Conservation (phyloP, 1,140 invertebrate species). For the Psilanteris sp. region DNA sequence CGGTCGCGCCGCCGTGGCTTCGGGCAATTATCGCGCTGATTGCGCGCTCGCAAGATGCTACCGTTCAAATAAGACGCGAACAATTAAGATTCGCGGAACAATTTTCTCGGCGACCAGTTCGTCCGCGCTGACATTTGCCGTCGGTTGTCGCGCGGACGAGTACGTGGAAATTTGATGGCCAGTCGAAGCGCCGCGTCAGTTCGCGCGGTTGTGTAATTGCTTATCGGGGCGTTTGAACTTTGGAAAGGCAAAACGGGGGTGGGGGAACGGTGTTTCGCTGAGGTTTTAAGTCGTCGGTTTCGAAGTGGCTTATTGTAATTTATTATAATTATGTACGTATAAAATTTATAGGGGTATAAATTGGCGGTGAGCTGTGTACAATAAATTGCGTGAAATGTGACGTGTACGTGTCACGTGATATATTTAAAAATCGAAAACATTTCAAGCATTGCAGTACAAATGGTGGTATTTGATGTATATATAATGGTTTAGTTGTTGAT, state of each 20-base stretch:
- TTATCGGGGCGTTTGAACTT: not conserved
- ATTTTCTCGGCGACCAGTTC: not conserved
- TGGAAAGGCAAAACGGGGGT: not conserved
- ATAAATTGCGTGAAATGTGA: too few species aligned
- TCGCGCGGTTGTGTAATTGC: constrained; percentile 10
- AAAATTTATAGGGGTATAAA: too few species aligned
- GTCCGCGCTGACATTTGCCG: constrained; percentile 14
- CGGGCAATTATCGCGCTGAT: constrained; percentile 10
- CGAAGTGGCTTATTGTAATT: too few species aligned
- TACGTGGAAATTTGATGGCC: constrained; percentile 9
- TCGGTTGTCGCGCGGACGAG: not conserved
- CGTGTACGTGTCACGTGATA: too few species aligned
- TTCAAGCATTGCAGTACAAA: too few species aligned
- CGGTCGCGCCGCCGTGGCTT: not conserved
- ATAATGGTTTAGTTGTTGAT: too few species aligned
- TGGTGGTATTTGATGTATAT: too few species aligned
- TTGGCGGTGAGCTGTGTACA: too few species aligned
- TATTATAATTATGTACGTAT: too few species aligned
- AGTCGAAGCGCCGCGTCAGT: not conserved
- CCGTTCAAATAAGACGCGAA: constrained; percentile 11
- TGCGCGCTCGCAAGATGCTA: not conserved
- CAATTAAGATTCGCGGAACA: constrained; percentile 17
- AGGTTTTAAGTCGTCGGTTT: too few species aligned
- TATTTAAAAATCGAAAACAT: too few species aligned
- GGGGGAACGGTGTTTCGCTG: not conserved